A percentile compares a stretch with the other conserved stretches of the same genome.
Conservation (phyloP, 2,888 invertebrate species). For the Microplitis manilae region DNA sequence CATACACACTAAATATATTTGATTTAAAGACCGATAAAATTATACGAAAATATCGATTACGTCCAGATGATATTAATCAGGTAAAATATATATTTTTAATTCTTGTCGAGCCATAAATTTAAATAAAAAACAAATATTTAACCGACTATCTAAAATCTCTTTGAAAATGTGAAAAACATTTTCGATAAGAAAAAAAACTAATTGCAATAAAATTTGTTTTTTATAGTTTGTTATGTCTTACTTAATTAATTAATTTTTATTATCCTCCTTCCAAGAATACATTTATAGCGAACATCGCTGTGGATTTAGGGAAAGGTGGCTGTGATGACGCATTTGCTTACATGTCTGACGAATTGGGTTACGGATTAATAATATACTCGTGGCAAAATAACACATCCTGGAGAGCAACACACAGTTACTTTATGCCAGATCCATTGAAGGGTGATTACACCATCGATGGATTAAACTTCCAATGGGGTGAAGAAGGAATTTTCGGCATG, state of each 20-base stretch:
- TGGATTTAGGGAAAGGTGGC: slow-evolving; percentile 79
- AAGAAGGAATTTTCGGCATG: slow-evolving; percentile 87
- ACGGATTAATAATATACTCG: slow-evolving; percentile 86
- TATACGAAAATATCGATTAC: slow-evolving; percentile 80
- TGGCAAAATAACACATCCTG: slow-evolving; percentile 84
- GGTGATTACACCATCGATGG: slow-evolving; percentile 87
- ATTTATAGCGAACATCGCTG: slow-evolving; percentile 89
- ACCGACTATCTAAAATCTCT: neutral
- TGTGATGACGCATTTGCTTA: slow-evolving; percentile 87
- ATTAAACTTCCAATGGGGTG: slow-evolving; percentile 88
- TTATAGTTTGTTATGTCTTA: slow-evolving; percentile 15
- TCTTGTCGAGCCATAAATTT: neutral
- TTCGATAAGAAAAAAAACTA: neutral
- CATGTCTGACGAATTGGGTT: slow-evolving; percentile 87
- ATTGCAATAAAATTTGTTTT: neutral
- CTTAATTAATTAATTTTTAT: neutral
- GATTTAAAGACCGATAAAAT: slow-evolving; percentile 82
- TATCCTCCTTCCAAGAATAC: slow-evolving; percentile 73
- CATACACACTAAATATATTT: slow-evolving; percentile 84
- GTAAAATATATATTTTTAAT: slow-evolving; percentile 48
- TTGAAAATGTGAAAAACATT: neutral
- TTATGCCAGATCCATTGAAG: slow-evolving; percentile 85
- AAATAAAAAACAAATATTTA: neutral
- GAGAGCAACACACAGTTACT: slow-evolving; percentile 85
- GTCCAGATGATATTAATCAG: slow-evolving; percentile 81